These are phyloP conservation scores for Sitodiplosis mosellana DNA, from an alignment of 1,140 invertebrate genomes.

Conservation along the genomic window DNA sequence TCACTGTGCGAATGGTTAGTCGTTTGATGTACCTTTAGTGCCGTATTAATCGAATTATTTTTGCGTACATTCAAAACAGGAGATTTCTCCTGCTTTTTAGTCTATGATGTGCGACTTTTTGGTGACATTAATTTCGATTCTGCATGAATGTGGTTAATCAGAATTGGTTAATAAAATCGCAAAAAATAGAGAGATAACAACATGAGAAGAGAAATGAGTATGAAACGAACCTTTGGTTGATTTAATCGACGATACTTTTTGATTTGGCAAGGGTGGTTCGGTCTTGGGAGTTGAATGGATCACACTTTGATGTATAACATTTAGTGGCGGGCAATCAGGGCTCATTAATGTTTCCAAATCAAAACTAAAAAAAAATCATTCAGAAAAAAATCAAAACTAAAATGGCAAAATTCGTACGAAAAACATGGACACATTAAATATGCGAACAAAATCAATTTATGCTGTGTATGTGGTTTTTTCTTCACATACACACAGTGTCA, in stretches of 20 bases:
- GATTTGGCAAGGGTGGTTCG: constrained; percentile 16
- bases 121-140: background rate
- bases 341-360: constrained; percentile 54
- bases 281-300: constrained; percentile 13
- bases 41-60: too few species aligned
- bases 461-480: too few species aligned
- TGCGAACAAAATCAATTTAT: too few species aligned
- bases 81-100: constrained; percentile 1
- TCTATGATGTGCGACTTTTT: background rate
- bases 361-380: background rate
- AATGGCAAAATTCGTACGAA: too few species aligned
- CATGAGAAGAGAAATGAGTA: background rate
- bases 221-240: background rate
- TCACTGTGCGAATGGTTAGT: too few species aligned
- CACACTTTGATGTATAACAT: constrained; percentile 10
- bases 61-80: background rate
- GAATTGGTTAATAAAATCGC: background rate
- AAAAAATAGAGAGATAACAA: too few species aligned
- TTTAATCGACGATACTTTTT: background rate
- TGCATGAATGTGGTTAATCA: too few species aligned
- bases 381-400: too few species aligned
- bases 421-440: background rate
- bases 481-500: too few species aligned
- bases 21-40: too few species aligned
- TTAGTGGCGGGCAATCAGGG: constrained; percentile 41